Conservation (phyloP, 1,140 invertebrate genomes). For the Pinna nobilis region DNA sequence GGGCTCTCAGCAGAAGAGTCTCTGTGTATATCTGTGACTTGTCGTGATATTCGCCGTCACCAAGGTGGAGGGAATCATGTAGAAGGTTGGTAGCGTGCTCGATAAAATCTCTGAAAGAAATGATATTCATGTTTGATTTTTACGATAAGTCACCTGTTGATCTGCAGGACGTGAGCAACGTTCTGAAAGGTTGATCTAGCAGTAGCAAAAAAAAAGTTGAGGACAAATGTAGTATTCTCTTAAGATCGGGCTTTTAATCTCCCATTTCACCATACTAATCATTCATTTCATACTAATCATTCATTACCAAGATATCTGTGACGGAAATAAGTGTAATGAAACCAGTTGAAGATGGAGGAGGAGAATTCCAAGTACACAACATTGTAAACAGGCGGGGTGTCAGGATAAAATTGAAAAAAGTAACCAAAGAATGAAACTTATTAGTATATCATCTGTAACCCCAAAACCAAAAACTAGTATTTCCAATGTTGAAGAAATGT, state of each 20-base stretch:
- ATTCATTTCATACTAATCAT: not conserved
- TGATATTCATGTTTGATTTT: not conserved
- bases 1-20: not conserved
- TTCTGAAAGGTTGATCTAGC: not conserved
- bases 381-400: too few species aligned
- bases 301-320: too few species aligned
- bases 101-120: not conserved
- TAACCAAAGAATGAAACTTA: too few species aligned
- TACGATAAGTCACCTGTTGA: not conserved
- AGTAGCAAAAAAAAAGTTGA: not conserved
- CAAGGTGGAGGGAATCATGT: not conserved
- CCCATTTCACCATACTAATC: not conserved
- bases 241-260: not conserved
- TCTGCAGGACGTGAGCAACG: not conserved
- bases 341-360: too few species aligned
- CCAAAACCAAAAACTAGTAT: too few species aligned
- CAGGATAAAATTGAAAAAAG: too few species aligned
- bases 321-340: too few species aligned
- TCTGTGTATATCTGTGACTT: not conserved
- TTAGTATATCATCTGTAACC: too few species aligned
- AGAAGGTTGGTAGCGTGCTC: constrained; percentile 1
- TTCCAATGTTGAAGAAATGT: too few species aligned
- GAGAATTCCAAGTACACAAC: too few species aligned
- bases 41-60: not conserved
- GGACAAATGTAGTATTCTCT: not conserved